Evolutionary conservation across 2,797 vertebrate genomes (phyloP).

Genomic region (Myotis pilosus): DNA sequence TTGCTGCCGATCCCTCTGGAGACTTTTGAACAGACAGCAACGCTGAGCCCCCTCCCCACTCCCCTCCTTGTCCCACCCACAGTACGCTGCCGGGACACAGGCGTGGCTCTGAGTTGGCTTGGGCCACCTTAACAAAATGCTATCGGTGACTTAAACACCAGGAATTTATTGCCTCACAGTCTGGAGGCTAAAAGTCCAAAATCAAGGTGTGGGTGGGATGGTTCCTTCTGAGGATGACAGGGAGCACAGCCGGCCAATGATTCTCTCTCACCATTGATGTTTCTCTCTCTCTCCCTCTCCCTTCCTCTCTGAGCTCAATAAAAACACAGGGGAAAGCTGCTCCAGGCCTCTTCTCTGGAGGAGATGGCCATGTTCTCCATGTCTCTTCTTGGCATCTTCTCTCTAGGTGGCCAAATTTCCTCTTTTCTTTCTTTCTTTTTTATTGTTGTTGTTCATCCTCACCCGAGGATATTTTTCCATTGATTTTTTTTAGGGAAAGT

Average conservation of each 20-base stretch:
- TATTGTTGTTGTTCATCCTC: too few relatives aligned
- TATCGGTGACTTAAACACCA: too few relatives aligned
- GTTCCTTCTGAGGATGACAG: neutral
- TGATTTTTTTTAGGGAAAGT: too few relatives aligned
- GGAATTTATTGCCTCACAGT: neutral
- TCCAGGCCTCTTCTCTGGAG: neutral
- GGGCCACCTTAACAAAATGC: neutral
- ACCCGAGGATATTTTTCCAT: too few relatives aligned
- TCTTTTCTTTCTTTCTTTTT: too few relatives aligned
- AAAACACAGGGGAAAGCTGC: neutral
- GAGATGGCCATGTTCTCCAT: too few relatives aligned
- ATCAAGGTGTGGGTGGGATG: too few relatives aligned
- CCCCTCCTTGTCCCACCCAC: neutral
- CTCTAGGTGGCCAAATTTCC: neutral
- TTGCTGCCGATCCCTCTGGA: neutral
- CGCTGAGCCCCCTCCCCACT: rapidly evolving
- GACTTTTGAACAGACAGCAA: neutral
- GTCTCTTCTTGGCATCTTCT: neutral
- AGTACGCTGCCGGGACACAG: neutral
- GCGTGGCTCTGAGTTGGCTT: neutral
- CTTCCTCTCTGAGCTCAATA: too few relatives aligned
- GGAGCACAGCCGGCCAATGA: neutral
- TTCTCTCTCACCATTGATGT: too few relatives aligned
- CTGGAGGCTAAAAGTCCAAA: neutral
- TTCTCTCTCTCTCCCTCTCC: too few relatives aligned